Evolutionary conservation across 92 coral and sea anemone genomes (phyloP), one percentile per base, ranked within the genome.

Genomic region (Isaurus tuberculatus): DNA sequence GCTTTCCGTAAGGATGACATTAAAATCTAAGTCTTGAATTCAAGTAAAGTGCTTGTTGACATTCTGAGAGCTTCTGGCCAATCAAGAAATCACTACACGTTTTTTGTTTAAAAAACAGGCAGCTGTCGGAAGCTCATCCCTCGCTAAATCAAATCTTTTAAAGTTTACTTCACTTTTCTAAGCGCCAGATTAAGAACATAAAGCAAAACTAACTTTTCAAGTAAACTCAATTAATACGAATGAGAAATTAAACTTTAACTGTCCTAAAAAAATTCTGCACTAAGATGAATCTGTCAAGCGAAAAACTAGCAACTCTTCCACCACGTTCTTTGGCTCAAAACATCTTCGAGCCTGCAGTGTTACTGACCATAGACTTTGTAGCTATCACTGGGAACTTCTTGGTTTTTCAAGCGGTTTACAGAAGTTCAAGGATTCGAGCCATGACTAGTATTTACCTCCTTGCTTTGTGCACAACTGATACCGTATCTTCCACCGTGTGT

Each of bases 401-500:
- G 8, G 34, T 74, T 20, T 74, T 74, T 51, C 15, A 27, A 10
- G 80, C 80, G 0, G 80, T 74, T 25, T 53, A 51, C 44, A 23
- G 16, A 32, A 74, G 46, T 23, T 34, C 80, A 30, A 53, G 80
- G 22, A 16, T 74, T 55, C 43, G 80, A 6, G 80, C 80, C 30
- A 74, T 74, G 36, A 74, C 80, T 9, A 74, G 80, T 34, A 34
- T 74, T 19, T 74, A 74, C 34, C 67, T 74, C n/a, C 80, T 74
- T 5, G 80, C 80, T 20, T 19, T 74, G 42, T 31, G 80, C 58
- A 10, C 33, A 16, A 74, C 32, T 15, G 80, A 74, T 34, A 74
- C 33, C 15, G 30, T 74, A 5, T 28, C 80, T 0, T 74, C 80
- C 17, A 32, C 66, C n/a, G 80, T 74, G 9, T 74, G 80, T 74